Conservation (phyloP, 2,113 vertebrate genomes). For the Pheucticus melanocephalus region DNA sequence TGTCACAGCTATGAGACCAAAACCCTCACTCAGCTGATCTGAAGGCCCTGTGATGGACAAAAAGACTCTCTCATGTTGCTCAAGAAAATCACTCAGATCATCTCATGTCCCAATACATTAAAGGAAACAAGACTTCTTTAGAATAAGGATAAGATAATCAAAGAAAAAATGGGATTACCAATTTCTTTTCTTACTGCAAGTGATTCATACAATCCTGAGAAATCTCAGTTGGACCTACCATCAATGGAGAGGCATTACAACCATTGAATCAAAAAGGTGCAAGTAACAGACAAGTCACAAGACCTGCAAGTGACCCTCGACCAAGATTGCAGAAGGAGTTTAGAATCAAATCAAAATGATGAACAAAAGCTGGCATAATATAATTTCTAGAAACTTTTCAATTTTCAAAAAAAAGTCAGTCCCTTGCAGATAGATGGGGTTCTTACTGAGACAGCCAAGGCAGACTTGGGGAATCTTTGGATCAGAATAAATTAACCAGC, state of each 20-base stretch:
- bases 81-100: background rate
- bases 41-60: background rate
- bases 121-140: background rate
- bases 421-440: background rate
- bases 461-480: background rate
- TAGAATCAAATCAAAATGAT: background rate
- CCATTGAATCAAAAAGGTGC: background rate
- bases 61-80: background rate
- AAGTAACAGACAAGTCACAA: background rate
- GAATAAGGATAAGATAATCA: background rate
- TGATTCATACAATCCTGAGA: background rate
- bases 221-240: background rate
- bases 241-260: background rate
- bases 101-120: background rate
- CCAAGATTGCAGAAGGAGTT: background rate
- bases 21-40: background rate
- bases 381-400: background rate
- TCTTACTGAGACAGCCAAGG: background rate
- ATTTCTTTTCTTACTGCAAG: background rate
- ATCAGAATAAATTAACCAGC: background rate
- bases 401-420: background rate
- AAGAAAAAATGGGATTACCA: background rate
- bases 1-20: background rate
- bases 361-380: background rate
- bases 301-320: fast-evolving